These are phyloP conservation scores for Chiroxiphia lanceolata DNA, from an alignment of 2,797 vertebrate species.

Conservation along the genomic window DNA sequence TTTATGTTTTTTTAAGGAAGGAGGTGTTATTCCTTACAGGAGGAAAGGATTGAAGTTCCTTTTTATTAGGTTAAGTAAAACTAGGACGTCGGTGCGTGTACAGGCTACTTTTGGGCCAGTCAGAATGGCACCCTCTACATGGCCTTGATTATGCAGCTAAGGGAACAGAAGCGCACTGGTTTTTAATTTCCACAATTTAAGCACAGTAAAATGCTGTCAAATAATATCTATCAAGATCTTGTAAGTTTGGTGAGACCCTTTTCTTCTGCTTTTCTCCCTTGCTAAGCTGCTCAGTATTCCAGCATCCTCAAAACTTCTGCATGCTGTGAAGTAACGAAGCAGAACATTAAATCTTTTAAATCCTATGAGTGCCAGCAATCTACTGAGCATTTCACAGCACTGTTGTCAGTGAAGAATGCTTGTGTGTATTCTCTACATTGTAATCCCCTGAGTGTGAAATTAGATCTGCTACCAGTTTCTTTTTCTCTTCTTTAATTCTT, in stretches of 20 bases:
- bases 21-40: background rate
- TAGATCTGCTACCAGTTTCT: constrained; percentile 5
- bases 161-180: background rate
- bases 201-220: background rate
- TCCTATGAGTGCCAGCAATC: background rate
- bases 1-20: background rate
- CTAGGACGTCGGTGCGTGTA: rapidly evolving
- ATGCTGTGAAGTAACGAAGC: constrained; percentile 39
- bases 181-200: background rate
- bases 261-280: background rate
- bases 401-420: constrained; percentile 38
- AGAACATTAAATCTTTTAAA: constrained; percentile 54
- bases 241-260: background rate
- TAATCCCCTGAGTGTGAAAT: constrained; percentile 52
- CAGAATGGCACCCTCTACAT: background rate
- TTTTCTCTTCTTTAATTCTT: background rate
- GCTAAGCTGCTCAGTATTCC: constrained; percentile 1
- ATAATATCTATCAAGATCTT: background rate
- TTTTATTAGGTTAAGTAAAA: background rate
- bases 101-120: background rate
- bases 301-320: constrained; percentile 1
- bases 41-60: background rate
- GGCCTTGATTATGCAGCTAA: background rate
- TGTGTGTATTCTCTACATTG: constrained; percentile 15
- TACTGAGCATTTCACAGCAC: background rate